Evolutionary conservation across 2,888 invertebrate species (phyloP), one percentile per base, ranked within the genome.

Genomic region (Xiphydria camelus): DNA sequence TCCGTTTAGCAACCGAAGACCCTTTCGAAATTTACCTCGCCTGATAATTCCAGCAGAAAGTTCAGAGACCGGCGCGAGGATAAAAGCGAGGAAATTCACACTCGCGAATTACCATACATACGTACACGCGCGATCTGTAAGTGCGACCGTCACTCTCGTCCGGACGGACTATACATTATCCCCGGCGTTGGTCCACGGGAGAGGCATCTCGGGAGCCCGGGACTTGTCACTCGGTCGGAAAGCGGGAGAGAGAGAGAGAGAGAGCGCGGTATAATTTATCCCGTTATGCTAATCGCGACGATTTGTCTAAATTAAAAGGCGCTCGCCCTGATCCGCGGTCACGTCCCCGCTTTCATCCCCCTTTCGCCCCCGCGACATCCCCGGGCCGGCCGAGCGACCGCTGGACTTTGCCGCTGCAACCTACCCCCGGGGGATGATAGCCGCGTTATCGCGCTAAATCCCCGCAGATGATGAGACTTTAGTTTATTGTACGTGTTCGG

Each of bases 241-340:
- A 4, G 15, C 29, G 14, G 29, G 15, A 12, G 29, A 29, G 29
- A 15, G 29, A 56, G 55, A 48, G 49, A n/a, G n/a, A n/a, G n/a
- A n/a, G n/a, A n/a, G n/a, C n/a, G n/a, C n/a, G 53, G 65, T 67
- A 71, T 75, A 75, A 75, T 73, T 75, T 73, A 75, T 75, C 70
- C 75, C 71, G 73, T 75, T 75, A 75, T 75, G 75, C 73, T 75
- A 75, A 75, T 75, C 75, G 71, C 55, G 57, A 69, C 73, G 70
- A 75, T 75, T 75, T 75, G 75, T 75, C 75, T 74, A 75, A 75
- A 75, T 75, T 75, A 75, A 75, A 22, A 26, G 46, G 36, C 37
- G 45, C 56, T 51, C 52, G 51, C 46, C 29, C 41, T 60, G 60
- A 60, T 60, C 60, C 60, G 52, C 49, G 60, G 60, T 60, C 58